Base-by-base conservation (phyloP, 2,113 vertebrate genomes). In the Cryptotis parvus region DNA sequence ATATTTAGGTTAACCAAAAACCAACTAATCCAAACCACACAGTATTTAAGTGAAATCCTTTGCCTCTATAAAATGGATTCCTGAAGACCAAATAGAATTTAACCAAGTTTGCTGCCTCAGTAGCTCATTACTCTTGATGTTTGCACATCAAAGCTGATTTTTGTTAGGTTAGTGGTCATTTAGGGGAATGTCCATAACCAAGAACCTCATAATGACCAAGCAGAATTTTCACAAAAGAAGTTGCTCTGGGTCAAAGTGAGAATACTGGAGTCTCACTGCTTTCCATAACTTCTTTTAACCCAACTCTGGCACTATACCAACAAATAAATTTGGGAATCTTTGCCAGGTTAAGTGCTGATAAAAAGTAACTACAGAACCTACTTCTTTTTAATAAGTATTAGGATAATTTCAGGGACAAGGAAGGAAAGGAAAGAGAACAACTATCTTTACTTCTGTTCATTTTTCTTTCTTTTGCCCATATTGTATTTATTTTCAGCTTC, bases 1-100 rank as follows among this genome's bases (percentile, higher is more conserved):
- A 33, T 72, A 52, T 90, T 94, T 94, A 31, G 85, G 91, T 87
- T 92, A 95, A 92, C 84, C 80, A 83, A 89, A 91, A 90, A 70
- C 75, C 86, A 37, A 88, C 79, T 82, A 81, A 93, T 77, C 80
- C 72, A 73, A 94, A 49, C 84, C 91, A 79, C 49, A 24, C 1
- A 3, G 58, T 41, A 69, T 63, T 91, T 77, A 81, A 75, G 29
- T 83, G 70, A 73, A 68, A 49, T 79, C 31, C 79, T 87, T 80
- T 70, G 33, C 55, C 45, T 72, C 91, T 82, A 76, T 87, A 75
- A 93, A 94, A 43, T 29, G 84, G 86, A 76, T 78, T 94, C 63
- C 84, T 63, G 24, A 49, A 86, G 70, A 87, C 70, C 49, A 77
- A 92, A 84, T 39, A 58, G 91, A 92, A 70, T 33, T 80, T 84